Base-by-base conservation (phyloP, 2,888 invertebrate genomes). In the Amphipoea lucens region DNA sequence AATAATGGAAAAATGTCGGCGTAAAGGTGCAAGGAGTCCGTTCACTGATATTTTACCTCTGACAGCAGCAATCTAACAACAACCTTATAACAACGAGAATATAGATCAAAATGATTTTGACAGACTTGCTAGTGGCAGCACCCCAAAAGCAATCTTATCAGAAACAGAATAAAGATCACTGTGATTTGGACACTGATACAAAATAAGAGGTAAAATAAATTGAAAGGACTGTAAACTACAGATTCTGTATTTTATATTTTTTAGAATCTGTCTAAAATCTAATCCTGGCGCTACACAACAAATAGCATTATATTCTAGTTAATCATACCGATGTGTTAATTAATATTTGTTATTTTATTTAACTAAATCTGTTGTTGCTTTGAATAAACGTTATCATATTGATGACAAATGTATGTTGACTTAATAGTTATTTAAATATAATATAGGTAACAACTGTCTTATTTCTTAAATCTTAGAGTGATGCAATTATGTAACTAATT, bases 351-450 rank as follows among this genome's bases (percentile, higher is more conserved):
- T 68, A 23, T 60, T 67, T n/a, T 29, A 48, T 48, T 40, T 51
- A n/a, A 23, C 12, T 23, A 66, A 60, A 57, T n/a, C 4, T n/a
- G 14, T 20, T 57, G 2, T 78, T 51, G 9, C 51, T 42, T 48
- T 78, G 2, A 62, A 23, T 20, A 36, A 60, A 79, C 23, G 79
- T 78, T 62, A 79, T 79, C 68, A 79, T 62, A 67, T 78, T 78
- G 78, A 78, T 78, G 78, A 60, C 79, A 20, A 57, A 20, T 48
- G 14, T 48, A 23, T 12, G n/a, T 67, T 67, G 36, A 60, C 6
- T n/a, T 23, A 48, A 14, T 48, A 14, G 20, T 70, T 70, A 57
- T 70, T 40, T 23, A 54, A 71, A n/a, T 6, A 62, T 14, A 23
- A n/a, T n/a, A 23, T 14, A 9, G 7, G 51, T 36, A n/a, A n/a